Evolutionary conservation across 2,888 invertebrate species (phyloP).

Genomic region (Mesorhabditis belari): DNA sequence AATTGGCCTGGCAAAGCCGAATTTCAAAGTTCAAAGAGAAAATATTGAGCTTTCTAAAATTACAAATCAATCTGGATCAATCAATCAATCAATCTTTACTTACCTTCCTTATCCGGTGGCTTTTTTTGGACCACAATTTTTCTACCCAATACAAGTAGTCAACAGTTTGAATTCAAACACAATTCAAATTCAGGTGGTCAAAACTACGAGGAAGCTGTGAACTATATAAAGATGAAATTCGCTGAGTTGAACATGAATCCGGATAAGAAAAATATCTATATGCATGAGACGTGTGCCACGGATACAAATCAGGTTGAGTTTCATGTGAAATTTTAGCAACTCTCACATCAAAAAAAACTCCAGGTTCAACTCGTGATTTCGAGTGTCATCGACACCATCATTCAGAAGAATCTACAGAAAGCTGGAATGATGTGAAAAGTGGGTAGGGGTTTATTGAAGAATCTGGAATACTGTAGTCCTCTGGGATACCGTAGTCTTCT

Average conservation of each 20-base stretch:
- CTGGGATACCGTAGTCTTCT: no score
- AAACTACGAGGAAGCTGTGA: slow-evolving; percentile 92
- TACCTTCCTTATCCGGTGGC: no score
- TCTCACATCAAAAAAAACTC: slow-evolving; percentile 88
- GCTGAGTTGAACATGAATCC: slow-evolving; percentile 98
- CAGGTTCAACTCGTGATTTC: slow-evolving; percentile 35
- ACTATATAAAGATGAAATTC: slow-evolving; percentile 99
- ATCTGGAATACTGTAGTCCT: no score
- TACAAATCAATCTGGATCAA: no score
- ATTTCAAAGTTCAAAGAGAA: no score
- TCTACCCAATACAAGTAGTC: no score
- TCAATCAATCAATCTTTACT: no score
- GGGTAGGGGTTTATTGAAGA: no score
- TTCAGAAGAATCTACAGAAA: slow-evolving; percentile 36
- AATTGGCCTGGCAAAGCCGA: no score
- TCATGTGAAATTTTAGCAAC: slow-evolving; percentile 99
- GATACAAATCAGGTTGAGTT: not conserved
- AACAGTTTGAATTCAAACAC: no score
- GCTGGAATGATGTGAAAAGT: slow-evolving; percentile 37
- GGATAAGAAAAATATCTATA: slow-evolving; percentile 70
- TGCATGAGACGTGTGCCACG: not conserved
- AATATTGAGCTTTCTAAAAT: no score
- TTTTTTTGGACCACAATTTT: no score
- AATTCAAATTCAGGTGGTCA: slow-evolving; percentile 76
- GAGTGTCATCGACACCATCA: slow-evolving; percentile 33